A percentile compares a stretch with the other conserved stretches of the same genome.
Conservation (phyloP, 2,113 vertebrate genomes). For the Cairina moschata region DNA sequence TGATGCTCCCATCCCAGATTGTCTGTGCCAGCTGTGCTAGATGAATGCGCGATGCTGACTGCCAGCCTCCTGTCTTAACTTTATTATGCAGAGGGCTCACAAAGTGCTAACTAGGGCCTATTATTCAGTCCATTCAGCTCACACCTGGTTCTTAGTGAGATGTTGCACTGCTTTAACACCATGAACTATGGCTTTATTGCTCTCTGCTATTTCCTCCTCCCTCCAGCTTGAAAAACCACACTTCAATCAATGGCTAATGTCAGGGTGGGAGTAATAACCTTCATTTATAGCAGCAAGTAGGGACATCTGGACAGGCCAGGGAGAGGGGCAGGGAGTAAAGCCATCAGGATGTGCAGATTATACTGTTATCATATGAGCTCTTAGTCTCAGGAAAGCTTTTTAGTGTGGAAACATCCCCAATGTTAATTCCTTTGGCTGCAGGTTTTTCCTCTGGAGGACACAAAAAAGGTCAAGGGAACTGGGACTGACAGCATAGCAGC, state of each 20-base stretch:
- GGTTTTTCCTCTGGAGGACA: neutral
- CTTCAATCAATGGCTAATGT: slow-evolving; percentile 73
- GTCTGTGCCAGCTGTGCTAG: neutral
- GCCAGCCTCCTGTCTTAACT: neutral
- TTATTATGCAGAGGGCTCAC: neutral
- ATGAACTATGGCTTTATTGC: slow-evolving; percentile 68
- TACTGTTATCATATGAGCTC: neutral
- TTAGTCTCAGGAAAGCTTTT: slow-evolving; percentile 18
- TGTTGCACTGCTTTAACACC: slow-evolving; percentile 49
- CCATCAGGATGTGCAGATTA: slow-evolving; percentile 49
- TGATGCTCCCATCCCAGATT: neutral
- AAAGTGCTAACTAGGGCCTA: slow-evolving; percentile 17
- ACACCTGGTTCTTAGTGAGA: slow-evolving; percentile 68
- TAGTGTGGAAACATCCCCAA: neutral
- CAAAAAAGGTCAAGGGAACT: neutral
- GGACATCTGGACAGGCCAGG: slow-evolving; percentile 71
- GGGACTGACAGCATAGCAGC: neutral
- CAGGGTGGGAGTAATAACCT: slow-evolving; percentile 69
- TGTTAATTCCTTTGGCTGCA: neutral
- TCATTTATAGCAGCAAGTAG: slow-evolving; percentile 60
- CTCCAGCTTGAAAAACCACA: slow-evolving; percentile 64
- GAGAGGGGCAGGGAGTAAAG: slow-evolving; percentile 43
- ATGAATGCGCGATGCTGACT: neutral
- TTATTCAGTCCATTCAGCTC: slow-evolving; percentile 60
- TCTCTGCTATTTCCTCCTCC: slow-evolving; percentile 65